Evolutionary conservation across 2,113 vertebrate genomes (phyloP), one percentile per base, ranked within the genome.

Genomic region (Anthoscopus minutus): DNA sequence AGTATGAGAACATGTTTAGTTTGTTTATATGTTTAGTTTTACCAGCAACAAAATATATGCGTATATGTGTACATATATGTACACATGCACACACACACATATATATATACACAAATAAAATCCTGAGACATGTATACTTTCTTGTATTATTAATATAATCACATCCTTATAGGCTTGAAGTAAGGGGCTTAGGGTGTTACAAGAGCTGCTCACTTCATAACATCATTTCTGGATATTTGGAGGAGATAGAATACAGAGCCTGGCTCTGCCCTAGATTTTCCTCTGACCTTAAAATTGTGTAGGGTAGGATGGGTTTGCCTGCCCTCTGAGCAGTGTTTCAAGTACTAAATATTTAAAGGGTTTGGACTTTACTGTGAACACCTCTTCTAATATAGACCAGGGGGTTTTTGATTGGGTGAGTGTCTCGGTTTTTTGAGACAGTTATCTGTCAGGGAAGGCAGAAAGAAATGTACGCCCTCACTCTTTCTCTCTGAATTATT

Each of bases 51-150:
- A 80, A 73, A 24, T 5, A 5, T 13, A 4, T 48, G 3, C 37
- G 1, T 24, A 1, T 77, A 6, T 13, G 6, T 2, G 6, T 19
- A 35, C 18, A 35, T 38, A 12, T 45, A 25, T 58, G n/a, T 35
- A 58, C 33, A 67, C 25, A 50, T 18, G 35, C 33, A 48, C 8
- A 69, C 1, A 30, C 10, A 35, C 4, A 47, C 18, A n/a, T 8
- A 51, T 15, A 51, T 6, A 57, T 14, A 56, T 13, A 22, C 4
- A 71, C 0, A 1, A 8, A 65, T 2, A 65, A 21, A 47, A 42
- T 38, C 23, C 53, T 93, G 13, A 10, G 62, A 78, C 5, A 8
- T 27, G 48, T 9, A 19, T 57, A 47, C 5, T 57, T 56, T 40
- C 5, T 72, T 92, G 88, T 89, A 38, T 20, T 70, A 5, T 10